These are phyloP conservation scores for Drosophila monieri DNA, from an alignment of 2,888 invertebrate species.

Conservation along the genomic window DNA sequence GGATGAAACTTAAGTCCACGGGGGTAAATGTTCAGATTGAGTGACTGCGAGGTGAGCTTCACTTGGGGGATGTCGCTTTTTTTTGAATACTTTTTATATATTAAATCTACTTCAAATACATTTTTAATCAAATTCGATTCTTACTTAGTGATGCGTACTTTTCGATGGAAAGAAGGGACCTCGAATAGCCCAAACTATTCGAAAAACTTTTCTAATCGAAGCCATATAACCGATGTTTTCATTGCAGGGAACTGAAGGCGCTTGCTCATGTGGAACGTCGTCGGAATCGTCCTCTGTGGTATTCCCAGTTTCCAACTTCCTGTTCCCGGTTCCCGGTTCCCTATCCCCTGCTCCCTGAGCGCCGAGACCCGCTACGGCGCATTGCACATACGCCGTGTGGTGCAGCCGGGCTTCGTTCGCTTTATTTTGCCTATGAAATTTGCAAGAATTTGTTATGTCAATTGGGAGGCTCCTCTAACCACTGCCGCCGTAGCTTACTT, in stretches of 20 bases:
- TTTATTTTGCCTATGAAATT: slow-evolving; percentile 55
- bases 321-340: slow-evolving; percentile 5
- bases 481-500: background rate
- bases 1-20: slow-evolving; percentile 22
- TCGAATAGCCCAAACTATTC: background rate
- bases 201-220: background rate
- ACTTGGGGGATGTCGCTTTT: no score
- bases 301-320: slow-evolving; percentile 18
- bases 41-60: slow-evolving; percentile 41
- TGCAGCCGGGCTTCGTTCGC: slow-evolving; percentile 29
- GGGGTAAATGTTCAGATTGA: slow-evolving; percentile 7
- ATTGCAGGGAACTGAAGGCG: slow-evolving; percentile 13
- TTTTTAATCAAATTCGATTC: no score
- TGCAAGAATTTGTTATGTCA: slow-evolving; percentile 64
- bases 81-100: no score
- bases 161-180: no score
- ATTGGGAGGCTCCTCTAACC: slow-evolving; percentile 41
- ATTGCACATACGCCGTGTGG: slow-evolving; percentile 55
- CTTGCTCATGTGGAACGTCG: slow-evolving; percentile 60
- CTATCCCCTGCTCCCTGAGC: slow-evolving; percentile 1
- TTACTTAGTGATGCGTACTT: no score
- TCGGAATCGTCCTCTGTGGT: slow-evolving; percentile 28
- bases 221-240: slow-evolving; percentile 28
- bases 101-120: no score
- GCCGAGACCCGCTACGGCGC: slow-evolving; percentile 30